These are phyloP conservation scores for Rissa tridactyla DNA, from an alignment of 2,113 vertebrate genomes.

Conservation along the genomic window DNA sequence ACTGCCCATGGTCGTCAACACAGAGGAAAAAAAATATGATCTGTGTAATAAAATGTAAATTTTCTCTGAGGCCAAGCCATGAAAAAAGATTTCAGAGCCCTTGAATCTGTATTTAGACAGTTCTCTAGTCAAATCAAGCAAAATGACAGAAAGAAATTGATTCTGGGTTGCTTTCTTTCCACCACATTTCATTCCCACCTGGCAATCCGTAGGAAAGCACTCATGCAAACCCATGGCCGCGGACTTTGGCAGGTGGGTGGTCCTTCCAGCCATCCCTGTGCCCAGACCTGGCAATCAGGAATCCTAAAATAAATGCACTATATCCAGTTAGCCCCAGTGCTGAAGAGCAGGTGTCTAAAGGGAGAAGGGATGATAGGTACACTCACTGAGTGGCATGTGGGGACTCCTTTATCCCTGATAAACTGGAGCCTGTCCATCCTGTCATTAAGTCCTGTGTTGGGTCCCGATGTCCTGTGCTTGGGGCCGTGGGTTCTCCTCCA, in stretches of 20 bases:
- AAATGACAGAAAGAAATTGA: not conserved
- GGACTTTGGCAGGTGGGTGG: not conserved
- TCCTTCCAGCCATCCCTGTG: not conserved
- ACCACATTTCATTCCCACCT: not conserved
- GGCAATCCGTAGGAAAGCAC: not conserved
- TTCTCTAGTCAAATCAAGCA: not conserved
- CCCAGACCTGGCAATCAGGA: not conserved
- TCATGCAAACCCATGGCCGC: accelerated
- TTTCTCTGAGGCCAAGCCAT: not conserved
- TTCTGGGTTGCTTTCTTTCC: not conserved
- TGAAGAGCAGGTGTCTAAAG: not conserved
- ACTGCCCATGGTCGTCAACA: not conserved
- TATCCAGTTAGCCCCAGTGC: not conserved
- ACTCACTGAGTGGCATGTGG: accelerated
- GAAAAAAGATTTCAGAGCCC: conserved; percentile 7
- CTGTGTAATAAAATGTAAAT: conserved; percentile 29
- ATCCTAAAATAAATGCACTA: not conserved
- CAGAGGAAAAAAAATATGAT: not conserved
- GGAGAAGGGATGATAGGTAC: not conserved
- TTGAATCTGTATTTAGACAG: not conserved
- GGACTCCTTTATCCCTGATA: not conserved
- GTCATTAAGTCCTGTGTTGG: accelerated
- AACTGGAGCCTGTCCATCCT: accelerated
- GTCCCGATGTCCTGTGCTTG: accelerated
- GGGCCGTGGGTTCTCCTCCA: not conserved